phyloP scores from a whole-genome alignment of 2,888 invertebrate genomes.

The Cyaniris semiargus region DNA sequence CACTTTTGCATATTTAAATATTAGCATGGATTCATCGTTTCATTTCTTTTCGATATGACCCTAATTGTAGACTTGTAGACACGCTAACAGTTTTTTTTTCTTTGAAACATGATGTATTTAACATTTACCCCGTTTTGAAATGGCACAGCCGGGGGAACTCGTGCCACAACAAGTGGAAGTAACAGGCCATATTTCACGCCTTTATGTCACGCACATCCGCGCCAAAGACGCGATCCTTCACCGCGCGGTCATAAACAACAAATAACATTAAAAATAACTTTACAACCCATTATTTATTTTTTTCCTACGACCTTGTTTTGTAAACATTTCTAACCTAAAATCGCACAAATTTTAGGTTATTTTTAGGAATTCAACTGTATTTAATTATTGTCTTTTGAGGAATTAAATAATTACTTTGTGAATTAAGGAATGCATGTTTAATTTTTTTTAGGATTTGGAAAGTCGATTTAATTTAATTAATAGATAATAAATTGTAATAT shows the following conservation, averaged over 20 bases:
- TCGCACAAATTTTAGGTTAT: background rate
- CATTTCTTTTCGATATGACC: too few species aligned
- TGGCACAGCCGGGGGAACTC: background rate
- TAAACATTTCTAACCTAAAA: background rate
- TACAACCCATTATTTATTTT: conserved; percentile 17
- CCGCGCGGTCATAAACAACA: background rate
- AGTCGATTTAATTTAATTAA: too few species aligned
- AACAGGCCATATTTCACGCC: conserved; percentile 1
- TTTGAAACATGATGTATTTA: background rate
- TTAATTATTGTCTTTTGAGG: background rate
- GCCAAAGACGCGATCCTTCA: conserved; percentile 1
- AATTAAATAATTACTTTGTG: background rate
- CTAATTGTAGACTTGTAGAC: too few species aligned
- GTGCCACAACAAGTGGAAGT: background rate
- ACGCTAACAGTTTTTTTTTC: background rate
- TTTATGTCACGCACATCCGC: conserved; percentile 13
- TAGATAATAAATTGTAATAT: too few species aligned
- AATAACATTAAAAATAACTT: conserved; percentile 22
- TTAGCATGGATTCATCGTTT: too few species aligned
- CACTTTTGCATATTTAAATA: too few species aligned
- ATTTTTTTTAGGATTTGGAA: too few species aligned
- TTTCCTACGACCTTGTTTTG: conserved; percentile 4
- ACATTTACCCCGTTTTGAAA: background rate
- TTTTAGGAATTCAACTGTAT: background rate
- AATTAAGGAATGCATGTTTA: background rate